These are phyloP conservation scores for Bombus pyrosoma DNA, from an alignment of 1,140 invertebrate genomes.

Conservation along the genomic window DNA sequence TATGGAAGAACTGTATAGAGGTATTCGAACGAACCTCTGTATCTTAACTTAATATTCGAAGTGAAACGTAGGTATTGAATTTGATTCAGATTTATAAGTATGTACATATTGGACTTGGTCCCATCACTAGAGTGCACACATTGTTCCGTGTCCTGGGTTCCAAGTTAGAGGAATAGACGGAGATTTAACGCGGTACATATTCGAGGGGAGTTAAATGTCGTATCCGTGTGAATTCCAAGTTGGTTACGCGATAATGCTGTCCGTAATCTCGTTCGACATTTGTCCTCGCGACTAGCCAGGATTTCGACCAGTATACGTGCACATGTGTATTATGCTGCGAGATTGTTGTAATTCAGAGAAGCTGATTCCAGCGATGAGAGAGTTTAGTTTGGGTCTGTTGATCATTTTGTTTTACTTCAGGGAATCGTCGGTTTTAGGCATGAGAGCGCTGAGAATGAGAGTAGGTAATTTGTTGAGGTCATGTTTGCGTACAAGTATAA, in stretches of 20 bases:
- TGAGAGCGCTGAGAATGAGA: too few relatives aligned
- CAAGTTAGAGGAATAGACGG: constrained; percentile 20
- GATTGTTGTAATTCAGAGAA: not conserved
- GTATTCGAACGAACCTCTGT: too few relatives aligned
- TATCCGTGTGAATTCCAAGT: constrained; percentile 26
- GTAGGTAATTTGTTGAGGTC: too few relatives aligned
- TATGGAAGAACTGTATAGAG: too few relatives aligned
- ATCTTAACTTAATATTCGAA: too few relatives aligned
- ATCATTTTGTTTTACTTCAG: constrained; percentile 3
- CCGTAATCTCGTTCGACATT: constrained; percentile 18
- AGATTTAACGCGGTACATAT: constrained; percentile 54
- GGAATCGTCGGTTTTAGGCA: not conserved
- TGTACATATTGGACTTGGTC: constrained; percentile 12
- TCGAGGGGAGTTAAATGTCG: constrained; percentile 38
- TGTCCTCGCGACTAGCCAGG: not conserved
- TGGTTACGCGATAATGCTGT: constrained; percentile 44
- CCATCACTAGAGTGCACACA: too few relatives aligned
- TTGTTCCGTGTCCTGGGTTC: not conserved
- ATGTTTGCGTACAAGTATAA: too few relatives aligned
- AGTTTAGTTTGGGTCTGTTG: not conserved
- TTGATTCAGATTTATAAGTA: not conserved
- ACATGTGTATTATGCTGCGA: not conserved
- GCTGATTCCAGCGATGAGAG: not conserved
- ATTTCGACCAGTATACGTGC: not conserved
- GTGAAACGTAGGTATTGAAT: not conserved